Conservation (phyloP, 2,888 invertebrate genomes). For the Parnassius glacialis region DNA sequence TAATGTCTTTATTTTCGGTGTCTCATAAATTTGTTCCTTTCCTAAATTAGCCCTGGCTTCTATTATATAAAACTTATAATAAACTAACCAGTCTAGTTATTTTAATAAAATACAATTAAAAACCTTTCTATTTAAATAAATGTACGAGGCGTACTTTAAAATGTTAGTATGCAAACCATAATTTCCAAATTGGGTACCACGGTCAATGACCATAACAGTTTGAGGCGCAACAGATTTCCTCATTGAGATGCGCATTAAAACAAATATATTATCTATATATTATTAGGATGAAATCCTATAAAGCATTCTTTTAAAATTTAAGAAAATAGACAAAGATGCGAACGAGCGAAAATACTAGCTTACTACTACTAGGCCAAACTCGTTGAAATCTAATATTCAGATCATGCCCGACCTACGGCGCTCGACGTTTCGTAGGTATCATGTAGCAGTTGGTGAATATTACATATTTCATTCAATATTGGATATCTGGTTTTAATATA, state of each 20-base stretch:
- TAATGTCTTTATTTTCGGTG: no score
- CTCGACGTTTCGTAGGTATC: slow-evolving; percentile 5
- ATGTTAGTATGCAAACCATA: slow-evolving; percentile 56
- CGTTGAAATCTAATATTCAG: slow-evolving; percentile 47
- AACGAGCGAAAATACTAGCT: slow-evolving; percentile 19
- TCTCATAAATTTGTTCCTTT: no score
- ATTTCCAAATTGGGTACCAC: slow-evolving; percentile 52
- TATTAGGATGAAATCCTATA: slow-evolving; percentile 8
- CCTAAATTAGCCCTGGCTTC: no score
- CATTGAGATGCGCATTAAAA: neutral
- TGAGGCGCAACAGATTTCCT: slow-evolving; percentile 3
- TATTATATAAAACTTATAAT: no score
- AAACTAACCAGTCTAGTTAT: no score
- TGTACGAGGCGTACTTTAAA: slow-evolving; percentile 26
- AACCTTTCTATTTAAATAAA: slow-evolving; percentile 27
- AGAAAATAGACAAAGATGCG: slow-evolving; percentile 22
- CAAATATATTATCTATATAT: neutral
- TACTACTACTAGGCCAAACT: slow-evolving; percentile 31
- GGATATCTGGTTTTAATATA: no score
- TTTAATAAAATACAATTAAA: no score
- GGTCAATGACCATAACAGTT: slow-evolving; percentile 60
- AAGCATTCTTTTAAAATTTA: slow-evolving; percentile 19
- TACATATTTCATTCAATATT: no score
- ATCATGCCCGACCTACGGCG: slow-evolving; percentile 44
- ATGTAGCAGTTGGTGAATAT: slow-evolving; percentile 3